These are phyloP conservation scores for Platysteira castanea DNA, from an alignment of 2,113 vertebrate genomes.

Conservation along the genomic window DNA sequence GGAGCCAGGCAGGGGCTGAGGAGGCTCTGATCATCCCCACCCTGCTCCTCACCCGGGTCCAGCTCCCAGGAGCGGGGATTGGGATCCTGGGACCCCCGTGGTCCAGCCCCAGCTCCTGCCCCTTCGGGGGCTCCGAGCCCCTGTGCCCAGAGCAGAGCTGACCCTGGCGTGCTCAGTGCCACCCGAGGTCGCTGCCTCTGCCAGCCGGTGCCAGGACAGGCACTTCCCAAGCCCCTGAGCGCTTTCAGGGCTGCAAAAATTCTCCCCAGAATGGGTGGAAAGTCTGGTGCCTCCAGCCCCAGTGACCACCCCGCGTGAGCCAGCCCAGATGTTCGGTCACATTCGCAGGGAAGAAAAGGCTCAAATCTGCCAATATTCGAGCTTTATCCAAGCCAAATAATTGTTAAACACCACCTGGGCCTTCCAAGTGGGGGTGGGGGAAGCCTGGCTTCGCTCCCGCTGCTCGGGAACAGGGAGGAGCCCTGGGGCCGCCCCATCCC, in stretches of 20 bases:
- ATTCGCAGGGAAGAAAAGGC: not conserved
- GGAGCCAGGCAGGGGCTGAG: not conserved
- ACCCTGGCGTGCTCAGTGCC: accelerated
- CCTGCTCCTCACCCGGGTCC: not conserved
- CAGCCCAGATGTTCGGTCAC: not conserved
- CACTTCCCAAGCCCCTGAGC: not conserved
- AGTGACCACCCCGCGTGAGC: not conserved
- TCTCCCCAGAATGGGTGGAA: not conserved
- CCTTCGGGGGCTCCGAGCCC: not conserved
- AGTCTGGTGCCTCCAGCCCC: not conserved
- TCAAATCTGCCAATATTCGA: not conserved
- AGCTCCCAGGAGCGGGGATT: not conserved
- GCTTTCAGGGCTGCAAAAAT: not conserved
- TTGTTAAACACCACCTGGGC: not conserved
- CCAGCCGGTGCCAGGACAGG: not conserved
- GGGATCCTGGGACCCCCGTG: not conserved
- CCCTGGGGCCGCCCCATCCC: not conserved
- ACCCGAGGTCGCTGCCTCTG: not conserved
- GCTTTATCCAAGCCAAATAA: not conserved
- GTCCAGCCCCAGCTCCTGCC: not conserved
- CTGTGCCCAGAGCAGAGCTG: not conserved
- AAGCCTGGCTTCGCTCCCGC: not conserved
- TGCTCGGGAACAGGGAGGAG: not conserved
- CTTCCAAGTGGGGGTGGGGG: not conserved
- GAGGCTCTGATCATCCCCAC: not conserved